Base-by-base conservation (phyloP, 2,797 vertebrate genomes). In the Acanthopagrus latus region DNA sequence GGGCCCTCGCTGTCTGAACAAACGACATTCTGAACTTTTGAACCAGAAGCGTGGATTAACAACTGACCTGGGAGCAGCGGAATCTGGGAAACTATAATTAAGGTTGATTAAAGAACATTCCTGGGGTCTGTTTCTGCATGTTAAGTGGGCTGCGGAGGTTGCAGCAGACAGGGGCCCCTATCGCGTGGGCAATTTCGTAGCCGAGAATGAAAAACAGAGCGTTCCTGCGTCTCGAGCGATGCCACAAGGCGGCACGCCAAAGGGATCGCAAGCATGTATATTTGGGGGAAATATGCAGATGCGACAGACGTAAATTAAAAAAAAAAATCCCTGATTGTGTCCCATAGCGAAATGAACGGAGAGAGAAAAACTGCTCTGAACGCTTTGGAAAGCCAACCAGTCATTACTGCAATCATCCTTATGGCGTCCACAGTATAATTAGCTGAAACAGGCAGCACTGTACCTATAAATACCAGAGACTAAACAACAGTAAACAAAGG, bases 401-500 rank as follows among this genome's bases (percentile, higher is more conserved):
- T 89, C 81, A 89, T 92, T 91, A 92, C 80, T 64, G 89, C 70
- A 86, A 88, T 87, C 85, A 86, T 86, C 70, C 76, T 82, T 47
- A 70, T 83, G 76, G 80, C 71, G 11, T 90, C 72, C 75, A 77
- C 83, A 46, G 78, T 89, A 76, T 92, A 92, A 92, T 92, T 84
- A 89, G 81, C 71, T 54, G 51, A 85, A 82, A 78, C 78, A 86
- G 66, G 82, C 85, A 73, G 72, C 64, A 57, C 59, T 86, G 83
- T 64, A 85, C 75, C 92, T 93, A 87, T 89, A 93, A 94, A 93
- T 93, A 93, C 74, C 63, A 86, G 63, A 87, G 76, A 87, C 87
- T 79, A 88, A 86, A 90, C 90, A 90, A 85, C 82, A 82, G 80
- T 91, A 93, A 93, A 92, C 87, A 92, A 92, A 87, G 80, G 80